Evolutionary conservation across 2,113 vertebrate genomes (phyloP).

Genomic region (Fregata magnificens): DNA sequence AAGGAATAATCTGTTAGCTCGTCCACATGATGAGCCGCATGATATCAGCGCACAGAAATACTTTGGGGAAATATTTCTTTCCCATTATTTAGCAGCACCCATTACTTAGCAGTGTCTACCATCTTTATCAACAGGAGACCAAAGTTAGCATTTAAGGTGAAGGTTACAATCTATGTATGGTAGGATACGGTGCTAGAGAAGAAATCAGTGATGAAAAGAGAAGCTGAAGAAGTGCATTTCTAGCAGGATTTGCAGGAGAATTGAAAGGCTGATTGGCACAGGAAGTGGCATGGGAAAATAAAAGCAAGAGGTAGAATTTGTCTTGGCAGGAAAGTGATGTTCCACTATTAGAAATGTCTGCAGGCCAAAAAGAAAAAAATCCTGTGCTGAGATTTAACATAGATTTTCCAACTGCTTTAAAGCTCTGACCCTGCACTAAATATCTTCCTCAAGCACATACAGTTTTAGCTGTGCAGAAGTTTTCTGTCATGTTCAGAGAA

Average conservation of each 20-base stretch:
- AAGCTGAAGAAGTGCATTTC: slow-evolving; percentile 16
- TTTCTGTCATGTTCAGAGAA: background rate
- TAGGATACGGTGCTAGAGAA: background rate
- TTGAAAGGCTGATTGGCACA: slow-evolving; percentile 35
- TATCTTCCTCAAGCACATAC: background rate
- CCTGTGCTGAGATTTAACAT: background rate
- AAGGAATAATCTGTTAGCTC: background rate
- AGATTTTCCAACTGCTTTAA: slow-evolving; percentile 11
- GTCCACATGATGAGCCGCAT: background rate
- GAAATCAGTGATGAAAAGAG: background rate
- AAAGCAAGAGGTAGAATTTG: slow-evolving; percentile 60
- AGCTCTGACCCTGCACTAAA: background rate
- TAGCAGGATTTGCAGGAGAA: slow-evolving; percentile 21
- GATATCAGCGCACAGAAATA: background rate
- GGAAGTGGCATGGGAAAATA: slow-evolving; percentile 55
- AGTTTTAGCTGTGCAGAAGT: background rate
- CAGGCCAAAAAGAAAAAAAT: slow-evolving; percentile 19
- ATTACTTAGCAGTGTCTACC: background rate
- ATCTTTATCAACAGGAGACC: background rate
- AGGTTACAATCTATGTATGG: background rate
- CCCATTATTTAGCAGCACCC: background rate
- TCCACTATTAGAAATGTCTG: slow-evolving; percentile 53
- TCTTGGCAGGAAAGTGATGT: slow-evolving; percentile 57
- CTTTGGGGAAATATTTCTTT: background rate
- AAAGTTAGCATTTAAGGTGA: background rate